phyloP scores from a whole-genome alignment of 2,113 vertebrate species.

The Seriola quinqueradiata region DNA sequence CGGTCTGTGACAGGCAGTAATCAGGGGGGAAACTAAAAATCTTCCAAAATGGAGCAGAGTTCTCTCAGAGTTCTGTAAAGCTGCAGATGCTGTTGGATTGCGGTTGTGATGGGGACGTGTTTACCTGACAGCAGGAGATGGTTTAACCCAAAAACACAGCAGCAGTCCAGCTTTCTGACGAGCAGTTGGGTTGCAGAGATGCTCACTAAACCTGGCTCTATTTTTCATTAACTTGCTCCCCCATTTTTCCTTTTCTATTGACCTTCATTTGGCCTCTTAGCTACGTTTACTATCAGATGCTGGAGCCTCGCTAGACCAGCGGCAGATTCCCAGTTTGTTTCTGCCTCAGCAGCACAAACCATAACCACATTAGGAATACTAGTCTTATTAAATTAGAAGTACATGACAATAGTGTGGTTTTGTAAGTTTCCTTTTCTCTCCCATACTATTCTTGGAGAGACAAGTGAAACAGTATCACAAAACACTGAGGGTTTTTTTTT shows the following conservation, averaged over 20 bases:
- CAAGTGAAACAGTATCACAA: constrained; percentile 14
- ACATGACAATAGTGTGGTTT: constrained; percentile 4
- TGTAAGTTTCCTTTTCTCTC: constrained; percentile 30
- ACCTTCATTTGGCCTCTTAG: constrained; percentile 20
- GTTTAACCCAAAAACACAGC: constrained; percentile 1
- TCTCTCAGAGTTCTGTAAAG: constrained; percentile 16
- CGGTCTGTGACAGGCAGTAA: constrained; percentile 35
- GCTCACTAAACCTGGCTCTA: constrained; percentile 7
- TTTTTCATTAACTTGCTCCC: neutral
- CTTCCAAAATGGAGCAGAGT: constrained; percentile 24
- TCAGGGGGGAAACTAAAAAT: neutral
- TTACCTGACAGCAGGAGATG: constrained; percentile 18
- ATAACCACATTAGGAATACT: constrained; percentile 12
- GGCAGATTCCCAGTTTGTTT: constrained; percentile 13
- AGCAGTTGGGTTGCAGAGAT: constrained; percentile 12
- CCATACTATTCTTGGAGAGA: constrained; percentile 6
- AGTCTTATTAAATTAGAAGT: constrained; percentile 11
- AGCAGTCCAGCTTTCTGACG: constrained; percentile 35
- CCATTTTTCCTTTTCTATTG: constrained; percentile 17
- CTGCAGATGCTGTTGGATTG: constrained; percentile 25
- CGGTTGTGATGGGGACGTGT: constrained; percentile 27
- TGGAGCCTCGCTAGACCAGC: constrained; percentile 15
- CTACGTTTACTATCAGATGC: constrained; percentile 11
- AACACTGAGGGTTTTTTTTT: constrained; percentile 1
- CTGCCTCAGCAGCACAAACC: constrained; percentile 51